A percentile compares a stretch with the other conserved stretches of the same genome.
phyloP scores from a whole-genome alignment of 2,113 vertebrate species.

The Chrysochloris asiatica region DNA sequence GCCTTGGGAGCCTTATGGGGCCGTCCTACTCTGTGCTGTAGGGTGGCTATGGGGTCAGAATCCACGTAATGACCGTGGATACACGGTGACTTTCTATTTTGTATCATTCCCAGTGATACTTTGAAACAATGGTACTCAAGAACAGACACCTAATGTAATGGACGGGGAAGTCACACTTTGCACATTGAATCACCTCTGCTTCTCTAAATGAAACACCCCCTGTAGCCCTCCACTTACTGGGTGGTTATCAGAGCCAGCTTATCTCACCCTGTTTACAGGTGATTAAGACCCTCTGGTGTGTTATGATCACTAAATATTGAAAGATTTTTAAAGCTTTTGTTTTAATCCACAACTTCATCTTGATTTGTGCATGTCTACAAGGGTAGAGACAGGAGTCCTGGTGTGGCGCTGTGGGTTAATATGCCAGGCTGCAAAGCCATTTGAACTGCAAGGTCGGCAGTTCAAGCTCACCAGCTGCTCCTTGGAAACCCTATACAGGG shows the following conservation, averaged over 20 bases:
- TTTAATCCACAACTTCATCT: slow-evolving; percentile 76
- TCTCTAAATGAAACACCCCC: slow-evolving; percentile 29
- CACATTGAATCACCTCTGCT: slow-evolving; percentile 16
- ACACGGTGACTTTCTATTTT: not conserved
- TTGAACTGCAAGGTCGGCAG: too few relatives aligned
- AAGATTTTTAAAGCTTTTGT: slow-evolving; percentile 74
- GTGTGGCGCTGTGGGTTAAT: too few relatives aligned
- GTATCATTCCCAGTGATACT: slow-evolving; percentile 41
- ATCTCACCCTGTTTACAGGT: slow-evolving; percentile 55
- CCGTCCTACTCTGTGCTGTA: not conserved
- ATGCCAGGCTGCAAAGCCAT: too few relatives aligned
- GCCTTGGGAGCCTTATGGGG: not conserved
- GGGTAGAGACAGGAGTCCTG: too few relatives aligned
- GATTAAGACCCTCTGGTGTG: slow-evolving; percentile 62
- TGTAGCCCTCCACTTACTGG: not conserved
- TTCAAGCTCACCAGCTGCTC: too few relatives aligned
- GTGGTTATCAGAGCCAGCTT: not conserved
- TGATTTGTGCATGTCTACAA: slow-evolving; percentile 82
- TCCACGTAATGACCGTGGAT: too few relatives aligned
- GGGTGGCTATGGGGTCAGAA: not conserved
- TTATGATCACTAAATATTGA: slow-evolving; percentile 72
- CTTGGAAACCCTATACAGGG: too few relatives aligned
- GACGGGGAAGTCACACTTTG: slow-evolving; percentile 43
- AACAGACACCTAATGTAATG: slow-evolving; percentile 34
- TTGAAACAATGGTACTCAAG: slow-evolving; percentile 68